Percentiles rank a stretch among this genome's conserved stretches.
Evolutionary conservation across 2,113 vertebrate species (phyloP).

Genomic region (Garra rufa): DNA sequence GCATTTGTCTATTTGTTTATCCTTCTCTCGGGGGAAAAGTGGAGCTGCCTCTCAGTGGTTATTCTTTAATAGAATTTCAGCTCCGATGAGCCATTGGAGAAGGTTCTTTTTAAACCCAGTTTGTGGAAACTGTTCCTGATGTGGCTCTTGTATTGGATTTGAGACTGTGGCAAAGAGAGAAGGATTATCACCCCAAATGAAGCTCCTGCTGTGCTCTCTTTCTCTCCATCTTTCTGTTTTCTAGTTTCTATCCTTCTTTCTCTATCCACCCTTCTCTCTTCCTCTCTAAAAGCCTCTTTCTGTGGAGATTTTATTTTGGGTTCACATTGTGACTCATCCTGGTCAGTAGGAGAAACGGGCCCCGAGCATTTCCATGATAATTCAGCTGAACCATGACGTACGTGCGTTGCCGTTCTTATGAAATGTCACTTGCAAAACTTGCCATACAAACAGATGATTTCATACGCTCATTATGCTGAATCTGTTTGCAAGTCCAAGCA

Average conservation of each 20-base stretch:
- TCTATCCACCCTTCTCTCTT: constrained; percentile 7
- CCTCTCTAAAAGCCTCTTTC: constrained; percentile 14
- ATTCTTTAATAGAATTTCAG: constrained; percentile 58
- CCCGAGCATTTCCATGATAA: neutral
- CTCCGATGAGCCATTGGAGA: constrained; percentile 53
- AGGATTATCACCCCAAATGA: constrained; percentile 55
- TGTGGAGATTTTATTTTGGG: constrained; percentile 12
- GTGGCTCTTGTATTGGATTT: constrained; percentile 52
- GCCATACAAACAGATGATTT: neutral
- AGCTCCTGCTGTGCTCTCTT: constrained; percentile 24
- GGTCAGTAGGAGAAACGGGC: constrained; percentile 7
- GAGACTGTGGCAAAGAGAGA: constrained; percentile 42
- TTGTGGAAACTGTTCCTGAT: constrained; percentile 42
- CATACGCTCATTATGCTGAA: neutral
- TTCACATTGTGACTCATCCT: constrained; percentile 1
- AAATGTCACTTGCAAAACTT: neutral
- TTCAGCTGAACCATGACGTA: neutral
- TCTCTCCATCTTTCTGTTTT: neutral
- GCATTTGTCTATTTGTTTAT: constrained; percentile 54
- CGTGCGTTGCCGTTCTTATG: neutral
- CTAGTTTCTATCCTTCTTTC: neutral
- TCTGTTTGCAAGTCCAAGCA: constrained; percentile 20
- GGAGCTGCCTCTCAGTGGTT: constrained; percentile 43
- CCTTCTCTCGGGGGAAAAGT: constrained; percentile 36
- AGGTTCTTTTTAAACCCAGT: constrained; percentile 10